A percentile compares a stretch with the other conserved stretches of the same genome.
These are phyloP conservation scores for Polymixis flavicincta DNA, from an alignment of 2,888 invertebrate species.

Conservation along the genomic window DNA sequence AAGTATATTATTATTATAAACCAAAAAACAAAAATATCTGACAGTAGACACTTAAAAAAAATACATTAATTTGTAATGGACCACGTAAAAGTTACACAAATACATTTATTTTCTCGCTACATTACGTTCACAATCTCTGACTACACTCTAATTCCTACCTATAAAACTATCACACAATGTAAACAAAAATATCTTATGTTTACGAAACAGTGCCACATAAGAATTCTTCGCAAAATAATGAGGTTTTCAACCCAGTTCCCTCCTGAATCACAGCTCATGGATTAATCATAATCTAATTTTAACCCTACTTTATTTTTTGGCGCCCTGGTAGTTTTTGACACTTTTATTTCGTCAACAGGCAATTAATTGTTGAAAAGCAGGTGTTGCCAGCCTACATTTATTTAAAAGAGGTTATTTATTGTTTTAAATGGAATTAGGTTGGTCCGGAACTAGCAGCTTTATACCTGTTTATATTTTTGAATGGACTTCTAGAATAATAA, in stretches of 20 bases:
- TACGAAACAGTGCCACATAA: constrained; percentile 52
- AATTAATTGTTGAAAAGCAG: constrained; percentile 50
- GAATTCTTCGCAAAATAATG: constrained; percentile 56
- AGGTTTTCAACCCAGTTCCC: constrained; percentile 51
- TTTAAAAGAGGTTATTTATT: constrained; percentile 24
- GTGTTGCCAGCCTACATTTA: constrained; percentile 39
- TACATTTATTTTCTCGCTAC: constrained; percentile 10
- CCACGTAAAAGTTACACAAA: constrained; percentile 8
- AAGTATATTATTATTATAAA: not conserved
- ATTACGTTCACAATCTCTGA: constrained; percentile 20
- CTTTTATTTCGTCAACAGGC: constrained; percentile 51
- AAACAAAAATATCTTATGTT: constrained; percentile 54
- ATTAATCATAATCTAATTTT: constrained; percentile 53
- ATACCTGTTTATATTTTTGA: constrained; percentile 7
- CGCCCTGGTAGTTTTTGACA: constrained; percentile 33
- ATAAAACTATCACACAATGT: constrained; percentile 39
- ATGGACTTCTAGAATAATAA: not conserved
- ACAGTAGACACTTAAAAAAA: not conserved
- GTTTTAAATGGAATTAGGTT: constrained; percentile 32
- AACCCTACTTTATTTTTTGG: constrained; percentile 36
- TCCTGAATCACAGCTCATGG: constrained; percentile 23
- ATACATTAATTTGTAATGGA: not conserved
- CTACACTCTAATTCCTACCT: constrained; percentile 3
- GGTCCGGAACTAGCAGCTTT: constrained; percentile 2
- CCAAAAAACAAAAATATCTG: not conserved